Conservation (phyloP, 2,113 vertebrate genomes). For the Brevimyrus niger region DNA sequence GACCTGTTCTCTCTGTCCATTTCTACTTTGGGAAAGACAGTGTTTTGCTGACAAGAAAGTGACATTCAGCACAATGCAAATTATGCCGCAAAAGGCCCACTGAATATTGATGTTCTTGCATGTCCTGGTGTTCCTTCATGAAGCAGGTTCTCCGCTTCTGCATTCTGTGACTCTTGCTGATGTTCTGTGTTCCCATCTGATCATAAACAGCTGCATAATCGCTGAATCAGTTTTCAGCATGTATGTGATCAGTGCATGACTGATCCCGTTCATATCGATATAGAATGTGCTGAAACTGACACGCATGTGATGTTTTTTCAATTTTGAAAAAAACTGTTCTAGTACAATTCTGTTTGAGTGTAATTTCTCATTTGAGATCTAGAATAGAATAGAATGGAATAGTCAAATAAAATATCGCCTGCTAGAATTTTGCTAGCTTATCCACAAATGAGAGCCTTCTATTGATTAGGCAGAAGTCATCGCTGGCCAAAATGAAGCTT, state of each 20-base stretch:
- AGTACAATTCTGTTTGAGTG: not conserved
- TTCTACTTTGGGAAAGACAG: not conserved
- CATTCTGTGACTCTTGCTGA: not conserved
- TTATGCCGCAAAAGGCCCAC: not conserved
- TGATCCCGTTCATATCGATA: not conserved
- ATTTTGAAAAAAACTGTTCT: not conserved
- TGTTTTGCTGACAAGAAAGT: not conserved
- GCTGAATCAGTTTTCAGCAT: not conserved
- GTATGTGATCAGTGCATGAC: not conserved
- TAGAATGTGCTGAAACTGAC: not conserved
- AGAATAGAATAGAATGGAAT: not conserved
- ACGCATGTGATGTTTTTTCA: not conserved
- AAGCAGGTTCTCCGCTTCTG: not conserved
- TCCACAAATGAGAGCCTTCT: not conserved
- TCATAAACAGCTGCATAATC: not conserved
- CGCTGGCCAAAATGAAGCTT: not conserved
- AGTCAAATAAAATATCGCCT: not conserved
- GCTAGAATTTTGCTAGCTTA: not conserved
- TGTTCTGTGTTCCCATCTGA: not conserved
- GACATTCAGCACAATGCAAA: not conserved
- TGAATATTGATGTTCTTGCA: not conserved
- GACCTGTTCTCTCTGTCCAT: not conserved
- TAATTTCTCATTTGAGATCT: not conserved
- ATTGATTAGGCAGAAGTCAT: not conserved
- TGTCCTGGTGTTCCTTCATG: not conserved